Percentiles rank a stretch among this genome's conserved stretches.
These are phyloP conservation scores for Scolopax rusticola DNA, from an alignment of 2,797 vertebrate species.

Conservation along the genomic window DNA sequence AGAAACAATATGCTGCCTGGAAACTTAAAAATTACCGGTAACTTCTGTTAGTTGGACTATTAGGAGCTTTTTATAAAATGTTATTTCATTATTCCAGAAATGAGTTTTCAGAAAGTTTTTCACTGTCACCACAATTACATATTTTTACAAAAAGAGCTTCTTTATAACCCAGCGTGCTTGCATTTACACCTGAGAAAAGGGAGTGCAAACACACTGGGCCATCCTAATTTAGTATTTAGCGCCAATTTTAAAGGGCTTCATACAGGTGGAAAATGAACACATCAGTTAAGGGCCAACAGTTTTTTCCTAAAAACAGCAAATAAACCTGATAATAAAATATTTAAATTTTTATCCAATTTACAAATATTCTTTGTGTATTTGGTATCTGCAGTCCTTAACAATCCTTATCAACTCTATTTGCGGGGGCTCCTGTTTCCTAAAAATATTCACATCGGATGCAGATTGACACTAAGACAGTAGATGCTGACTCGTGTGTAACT, in stretches of 20 bases:
- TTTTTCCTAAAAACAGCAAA: background rate
- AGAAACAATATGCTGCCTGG: constrained; percentile 36
- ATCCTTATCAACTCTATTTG: background rate
- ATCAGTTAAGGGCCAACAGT: background rate
- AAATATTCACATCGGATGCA: background rate
- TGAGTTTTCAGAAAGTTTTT: background rate
- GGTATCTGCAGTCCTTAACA: background rate
- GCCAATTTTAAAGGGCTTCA: background rate
- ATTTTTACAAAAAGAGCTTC: background rate
- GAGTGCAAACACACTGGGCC: background rate
- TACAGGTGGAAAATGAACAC: background rate
- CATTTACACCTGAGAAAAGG: background rate
- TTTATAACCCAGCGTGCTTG: background rate
- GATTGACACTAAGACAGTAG: background rate
- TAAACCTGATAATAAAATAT: background rate
- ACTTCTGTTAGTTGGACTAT: background rate
- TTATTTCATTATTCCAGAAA: constrained; percentile 19
- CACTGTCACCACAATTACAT: background rate
- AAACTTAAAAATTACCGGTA: constrained; percentile 21
- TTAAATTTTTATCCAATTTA: background rate
- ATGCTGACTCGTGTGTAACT: background rate
- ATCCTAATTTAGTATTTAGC: background rate
- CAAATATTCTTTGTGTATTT: background rate
- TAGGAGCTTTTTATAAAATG: background rate
- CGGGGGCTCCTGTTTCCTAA: background rate